These are phyloP conservation scores for Lithodes maja DNA, from an alignment of 2,888 invertebrate species.

Conservation along the genomic window DNA sequence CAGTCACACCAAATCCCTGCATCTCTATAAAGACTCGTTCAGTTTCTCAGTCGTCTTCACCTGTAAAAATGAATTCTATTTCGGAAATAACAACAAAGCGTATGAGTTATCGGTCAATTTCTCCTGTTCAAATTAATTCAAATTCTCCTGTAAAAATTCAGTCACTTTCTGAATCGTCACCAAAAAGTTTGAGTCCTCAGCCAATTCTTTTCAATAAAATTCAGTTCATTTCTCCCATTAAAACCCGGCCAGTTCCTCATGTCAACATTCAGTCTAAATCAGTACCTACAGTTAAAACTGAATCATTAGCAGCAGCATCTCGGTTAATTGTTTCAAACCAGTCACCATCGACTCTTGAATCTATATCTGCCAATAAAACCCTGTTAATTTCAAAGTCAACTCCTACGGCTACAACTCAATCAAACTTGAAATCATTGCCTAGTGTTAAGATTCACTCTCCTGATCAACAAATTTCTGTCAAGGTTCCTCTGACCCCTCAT, in stretches of 20 bases:
- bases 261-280: not conserved
- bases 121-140: not conserved
- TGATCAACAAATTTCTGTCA: too few relatives aligned
- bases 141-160: not conserved
- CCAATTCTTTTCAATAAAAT: not conserved
- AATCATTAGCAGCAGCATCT: too few relatives aligned
- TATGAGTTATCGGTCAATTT: not conserved
- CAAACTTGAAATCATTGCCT: too few relatives aligned
- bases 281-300: not conserved
- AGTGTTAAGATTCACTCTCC: too few relatives aligned
- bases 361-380: not conserved
- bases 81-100: not conserved
- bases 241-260: not conserved
- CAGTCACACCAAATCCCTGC: too few relatives aligned
- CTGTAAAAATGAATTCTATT: not conserved
- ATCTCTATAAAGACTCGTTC: too few relatives aligned
- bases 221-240: not conserved
- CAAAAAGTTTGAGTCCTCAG: not conserved
- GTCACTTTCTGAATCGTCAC: not conserved
- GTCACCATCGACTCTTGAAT: too few relatives aligned
- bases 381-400: too few relatives aligned
- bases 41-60: not conserved
- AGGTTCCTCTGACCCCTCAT: too few relatives aligned
- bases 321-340: too few relatives aligned
- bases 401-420: too few relatives aligned